Base-by-base conservation (phyloP, 2,888 invertebrate species). In the Meta bourneti region DNA sequence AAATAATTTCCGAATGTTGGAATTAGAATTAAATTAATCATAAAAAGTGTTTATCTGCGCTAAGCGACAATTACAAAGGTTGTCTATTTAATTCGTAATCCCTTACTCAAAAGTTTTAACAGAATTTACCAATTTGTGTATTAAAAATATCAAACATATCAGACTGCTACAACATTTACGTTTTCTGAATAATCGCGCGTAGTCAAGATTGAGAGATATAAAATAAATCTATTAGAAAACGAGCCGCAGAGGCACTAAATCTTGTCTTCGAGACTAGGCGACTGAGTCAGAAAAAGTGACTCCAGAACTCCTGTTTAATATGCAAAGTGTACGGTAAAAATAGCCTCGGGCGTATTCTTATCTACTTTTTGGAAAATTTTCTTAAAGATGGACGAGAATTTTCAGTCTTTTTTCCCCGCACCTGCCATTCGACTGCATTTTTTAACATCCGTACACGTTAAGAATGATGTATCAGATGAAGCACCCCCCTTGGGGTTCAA, bases 331-430 rank as follows among this genome's bases (percentile, higher is more conserved):
- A 82, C 69, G 2, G 69, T 49, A 49, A 81, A 81, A 81, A 72
- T 72, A 82, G 48, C 82, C 71, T 20, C 19, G 9, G 19, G 82
- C 71, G 82, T 82, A 51, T 70, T 72, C 51, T 82, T 82, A 72
- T 82, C 52, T 81, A 69, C 54, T 81, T 48, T 11, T 48, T 54
- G 13, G 82, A 72, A 82, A 82, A 82, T 82, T 61, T 84, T 75
- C 75, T 54, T 48, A 48, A 75, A 75, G 84, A 84, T 83, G 83
- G 48, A 83, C 83, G 84, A 61, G 84, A 75, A 61, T 61, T 84
- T 77, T 84, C 74, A 54, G 20, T 84, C 72, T 84, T 75, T 61
- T 34, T 34, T 16, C 48, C 48, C 19, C 82, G 48, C 71, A 4
- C 7, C 19, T 51, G 16, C 71, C 19, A 11, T 71, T 19, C 83